A percentile compares a stretch with the other conserved stretches of the same genome.
phyloP scores from a whole-genome alignment of 2,888 invertebrate genomes.

The Vesta saturnalis region DNA sequence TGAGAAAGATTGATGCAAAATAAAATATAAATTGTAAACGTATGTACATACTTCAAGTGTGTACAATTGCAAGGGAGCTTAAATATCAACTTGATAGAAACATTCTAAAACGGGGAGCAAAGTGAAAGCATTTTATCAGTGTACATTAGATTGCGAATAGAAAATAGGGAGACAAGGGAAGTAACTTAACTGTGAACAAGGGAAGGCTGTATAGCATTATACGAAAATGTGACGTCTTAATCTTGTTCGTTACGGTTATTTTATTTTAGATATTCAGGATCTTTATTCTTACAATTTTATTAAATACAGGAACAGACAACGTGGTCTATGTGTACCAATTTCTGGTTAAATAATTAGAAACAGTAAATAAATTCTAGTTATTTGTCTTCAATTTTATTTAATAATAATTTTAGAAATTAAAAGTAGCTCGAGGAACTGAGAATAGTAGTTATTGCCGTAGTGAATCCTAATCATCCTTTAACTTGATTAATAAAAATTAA shows the following conservation, averaged over 20 bases:
- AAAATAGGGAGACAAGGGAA: slow-evolving; percentile 1
- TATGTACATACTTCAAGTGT: neutral
- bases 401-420: no score
- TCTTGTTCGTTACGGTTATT: slow-evolving; percentile 1
- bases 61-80: neutral
- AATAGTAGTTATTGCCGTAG: no score
- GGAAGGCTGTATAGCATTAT: neutral
- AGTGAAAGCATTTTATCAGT: slow-evolving; percentile 10
- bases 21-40: neutral
- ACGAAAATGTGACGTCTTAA: slow-evolving; percentile 1
- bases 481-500: no score
- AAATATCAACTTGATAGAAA: neutral
- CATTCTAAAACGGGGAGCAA: slow-evolving; percentile 1
- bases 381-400: no score
- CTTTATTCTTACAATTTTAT: no score
- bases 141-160: slow-evolving; percentile 3
- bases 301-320: no score
- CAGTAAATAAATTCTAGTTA: no score
- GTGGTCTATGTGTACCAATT: no score
- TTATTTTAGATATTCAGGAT: no score
- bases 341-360: no score
- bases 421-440: no score
- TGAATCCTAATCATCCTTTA: no score
- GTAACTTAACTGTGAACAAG: slow-evolving; percentile 7
- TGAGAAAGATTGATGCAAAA: neutral